phyloP scores from a whole-genome alignment of 1,140 invertebrate genomes.

The Steinernema feltiae region DNA sequence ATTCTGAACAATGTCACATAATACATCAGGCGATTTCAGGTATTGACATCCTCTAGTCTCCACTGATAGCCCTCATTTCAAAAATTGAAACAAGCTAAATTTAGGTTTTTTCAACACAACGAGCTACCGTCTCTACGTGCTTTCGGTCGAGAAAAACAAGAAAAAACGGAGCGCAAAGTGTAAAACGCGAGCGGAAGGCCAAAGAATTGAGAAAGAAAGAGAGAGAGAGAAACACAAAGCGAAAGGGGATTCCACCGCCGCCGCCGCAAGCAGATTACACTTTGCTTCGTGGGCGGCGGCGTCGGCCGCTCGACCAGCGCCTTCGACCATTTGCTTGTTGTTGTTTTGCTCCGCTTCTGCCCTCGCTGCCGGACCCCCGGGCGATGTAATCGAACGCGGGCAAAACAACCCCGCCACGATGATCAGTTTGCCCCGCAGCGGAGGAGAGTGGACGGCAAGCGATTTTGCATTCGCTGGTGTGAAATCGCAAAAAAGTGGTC shows the following conservation, averaged over 20 bases:
- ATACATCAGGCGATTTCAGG: no score
- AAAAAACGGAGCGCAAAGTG: not conserved
- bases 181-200: no score
- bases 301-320: not conserved
- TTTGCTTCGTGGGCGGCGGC: not conserved
- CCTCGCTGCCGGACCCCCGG: not conserved
- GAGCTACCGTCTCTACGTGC: not conserved
- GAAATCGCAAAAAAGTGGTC: not conserved
- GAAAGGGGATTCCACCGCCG: no score
- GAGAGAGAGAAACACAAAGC: not conserved
- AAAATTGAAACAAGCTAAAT: no score
- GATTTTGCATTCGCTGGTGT: not conserved
- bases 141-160: no score
- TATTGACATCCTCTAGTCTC: no score
- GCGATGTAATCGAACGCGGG: not conserved
- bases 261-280: no score
- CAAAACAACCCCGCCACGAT: constrained; percentile 15
- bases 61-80: no score
- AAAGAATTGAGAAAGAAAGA: not conserved
- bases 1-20: no score
- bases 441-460: not conserved
- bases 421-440: not conserved
- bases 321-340: not conserved
- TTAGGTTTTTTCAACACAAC: not conserved
- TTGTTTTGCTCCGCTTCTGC: not conserved